phyloP scores from a whole-genome alignment of 1,140 invertebrate genomes.

The Lepidurus couesii region DNA sequence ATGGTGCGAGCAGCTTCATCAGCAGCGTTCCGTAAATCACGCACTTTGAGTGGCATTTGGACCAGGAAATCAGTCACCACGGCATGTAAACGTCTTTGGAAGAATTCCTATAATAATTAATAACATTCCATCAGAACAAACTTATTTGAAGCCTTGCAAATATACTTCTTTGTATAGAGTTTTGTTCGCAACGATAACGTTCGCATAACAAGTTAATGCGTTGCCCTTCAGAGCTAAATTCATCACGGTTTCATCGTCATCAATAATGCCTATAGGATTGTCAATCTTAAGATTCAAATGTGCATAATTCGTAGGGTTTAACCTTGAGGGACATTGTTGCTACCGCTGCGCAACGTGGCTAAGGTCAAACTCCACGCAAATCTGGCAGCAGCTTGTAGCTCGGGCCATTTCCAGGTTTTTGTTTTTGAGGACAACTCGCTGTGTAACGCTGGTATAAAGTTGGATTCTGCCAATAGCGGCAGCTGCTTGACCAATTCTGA shows the following conservation, averaged over 20 bases:
- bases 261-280: conserved; percentile 41
- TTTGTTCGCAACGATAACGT: conserved; percentile 63
- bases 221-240: conserved; percentile 70
- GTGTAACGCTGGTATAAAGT: conserved; percentile 55
- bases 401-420: conserved; percentile 56
- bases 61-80: conserved; percentile 89
- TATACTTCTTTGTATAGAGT: conserved; percentile 63
- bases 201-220: conserved; percentile 70
- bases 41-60: conserved; percentile 83
- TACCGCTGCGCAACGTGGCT: conserved; percentile 58
- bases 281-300: background rate
- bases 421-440: conserved; percentile 52
- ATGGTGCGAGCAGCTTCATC: conserved; percentile 82
- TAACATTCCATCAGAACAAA: conserved; percentile 34
- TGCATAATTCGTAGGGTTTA: background rate
- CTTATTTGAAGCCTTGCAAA: conserved; percentile 32
- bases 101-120: conserved; percentile 57
- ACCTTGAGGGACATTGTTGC: background rate
- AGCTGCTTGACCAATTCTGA: conserved; percentile 61
- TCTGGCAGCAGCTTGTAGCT: conserved; percentile 65
- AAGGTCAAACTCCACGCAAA: conserved; percentile 74
- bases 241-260: conserved; percentile 69
- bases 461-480: conserved; percentile 63
- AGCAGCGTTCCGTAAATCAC: conserved; percentile 71
- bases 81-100: conserved; percentile 73